Conservation (phyloP, 2,797 vertebrate species). For the Toxotes lorentzi region DNA sequence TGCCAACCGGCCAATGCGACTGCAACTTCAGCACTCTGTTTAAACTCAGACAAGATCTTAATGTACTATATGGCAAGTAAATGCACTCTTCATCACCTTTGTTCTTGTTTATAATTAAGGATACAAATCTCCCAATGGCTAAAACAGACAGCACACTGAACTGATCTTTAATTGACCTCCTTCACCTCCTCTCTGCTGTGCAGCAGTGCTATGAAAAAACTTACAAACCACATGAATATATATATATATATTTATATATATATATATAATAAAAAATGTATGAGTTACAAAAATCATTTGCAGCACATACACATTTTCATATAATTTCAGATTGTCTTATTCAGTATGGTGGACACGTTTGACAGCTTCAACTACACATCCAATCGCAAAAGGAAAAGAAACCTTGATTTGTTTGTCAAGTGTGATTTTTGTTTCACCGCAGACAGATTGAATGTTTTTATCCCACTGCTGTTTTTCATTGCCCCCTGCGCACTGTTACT, state of each 20-base stretch:
- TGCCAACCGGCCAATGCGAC: not conserved
- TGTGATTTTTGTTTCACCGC: slow-evolving; percentile 2
- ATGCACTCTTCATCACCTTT: not conserved
- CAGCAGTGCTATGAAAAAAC: not conserved
- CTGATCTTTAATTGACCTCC: not conserved
- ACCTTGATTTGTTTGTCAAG: not conserved
- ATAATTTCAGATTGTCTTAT: not conserved
- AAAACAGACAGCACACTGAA: not conserved
- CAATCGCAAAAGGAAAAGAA: not conserved
- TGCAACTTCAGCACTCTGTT: not conserved
- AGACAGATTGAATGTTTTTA: not conserved
- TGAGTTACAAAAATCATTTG: not conserved
- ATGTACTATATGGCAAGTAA: not conserved
- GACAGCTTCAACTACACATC: not conserved
- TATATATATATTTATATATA: not conserved
- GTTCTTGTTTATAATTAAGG: not conserved
- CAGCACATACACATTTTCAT: not conserved
- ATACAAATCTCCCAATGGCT: not conserved
- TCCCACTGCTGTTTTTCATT: not conserved
- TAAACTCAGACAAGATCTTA: not conserved
- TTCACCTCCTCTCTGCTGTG: not conserved
- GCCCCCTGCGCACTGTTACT: not conserved
- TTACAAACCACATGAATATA: not conserved
- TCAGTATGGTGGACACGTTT: not conserved
- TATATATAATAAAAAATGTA: not conserved